Evolutionary conservation across 2,888 invertebrate genomes (phyloP).

Genomic region (Chironomus riparius): DNA sequence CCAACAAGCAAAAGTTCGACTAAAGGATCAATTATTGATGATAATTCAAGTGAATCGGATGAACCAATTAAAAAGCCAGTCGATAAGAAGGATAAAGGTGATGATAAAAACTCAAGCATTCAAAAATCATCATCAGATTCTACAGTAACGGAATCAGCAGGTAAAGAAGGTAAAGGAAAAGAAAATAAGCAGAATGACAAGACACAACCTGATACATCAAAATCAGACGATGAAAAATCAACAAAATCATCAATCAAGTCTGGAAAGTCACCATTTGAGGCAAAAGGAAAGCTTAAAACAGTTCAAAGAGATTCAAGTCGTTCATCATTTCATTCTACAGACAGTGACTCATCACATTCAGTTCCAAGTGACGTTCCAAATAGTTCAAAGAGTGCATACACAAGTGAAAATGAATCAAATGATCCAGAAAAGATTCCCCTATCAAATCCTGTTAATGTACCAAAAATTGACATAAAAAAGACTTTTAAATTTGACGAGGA

Average conservation of each 20-base stretch:
- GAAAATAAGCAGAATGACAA: conserved; percentile 44
- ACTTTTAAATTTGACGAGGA: conserved; percentile 19
- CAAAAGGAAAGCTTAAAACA: conserved; percentile 7
- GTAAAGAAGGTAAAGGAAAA: conserved; percentile 73
- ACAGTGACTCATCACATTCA: conserved; percentile 24
- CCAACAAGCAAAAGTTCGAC: conserved; percentile 37
- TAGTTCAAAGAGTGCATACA: conserved; percentile 25
- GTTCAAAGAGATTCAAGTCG: conserved; percentile 18
- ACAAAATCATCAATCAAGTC: conserved; percentile 21
- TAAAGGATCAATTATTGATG: conserved; percentile 44
- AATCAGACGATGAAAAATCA: conserved; percentile 26
- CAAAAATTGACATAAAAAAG: conserved; percentile 5
- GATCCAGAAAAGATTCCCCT: background rate
- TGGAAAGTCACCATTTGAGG: conserved; percentile 9
- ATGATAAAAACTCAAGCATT: conserved; percentile 37
- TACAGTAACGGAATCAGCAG: conserved; percentile 40
- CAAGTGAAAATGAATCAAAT: conserved; percentile 23
- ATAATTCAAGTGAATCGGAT: conserved; percentile 47
- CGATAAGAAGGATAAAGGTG: conserved; percentile 44
- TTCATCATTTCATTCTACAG: conserved; percentile 13
- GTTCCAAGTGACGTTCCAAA: conserved; percentile 26
- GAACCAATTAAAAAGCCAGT: conserved; percentile 43
- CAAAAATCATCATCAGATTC: conserved; percentile 41
- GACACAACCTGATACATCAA: conserved; percentile 29
- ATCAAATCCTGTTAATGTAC: background rate